Conservation (phyloP, 2,113 vertebrate species). For the Furnarius figulus region DNA sequence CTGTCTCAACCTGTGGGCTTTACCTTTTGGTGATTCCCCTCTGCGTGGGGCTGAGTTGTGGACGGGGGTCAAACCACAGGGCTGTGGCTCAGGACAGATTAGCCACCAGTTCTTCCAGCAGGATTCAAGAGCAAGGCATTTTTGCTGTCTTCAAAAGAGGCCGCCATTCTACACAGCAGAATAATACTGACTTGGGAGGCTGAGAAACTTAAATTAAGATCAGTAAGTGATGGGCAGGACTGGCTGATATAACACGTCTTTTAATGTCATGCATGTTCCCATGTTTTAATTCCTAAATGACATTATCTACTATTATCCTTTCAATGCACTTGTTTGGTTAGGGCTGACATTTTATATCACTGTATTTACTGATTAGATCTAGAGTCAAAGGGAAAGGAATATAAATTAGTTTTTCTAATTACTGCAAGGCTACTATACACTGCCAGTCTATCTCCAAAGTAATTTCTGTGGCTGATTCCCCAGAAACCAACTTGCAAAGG, state of each 20-base stretch:
- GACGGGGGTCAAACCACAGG: not conserved
- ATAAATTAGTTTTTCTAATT: constrained; percentile 27
- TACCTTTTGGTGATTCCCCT: not conserved
- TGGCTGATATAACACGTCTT: not conserved
- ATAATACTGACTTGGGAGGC: not conserved
- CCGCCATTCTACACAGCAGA: not conserved
- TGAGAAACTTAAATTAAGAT: not conserved
- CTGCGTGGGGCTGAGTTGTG: not conserved
- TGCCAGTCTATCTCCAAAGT: not conserved
- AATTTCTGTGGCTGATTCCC: not conserved
- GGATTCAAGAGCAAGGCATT: not conserved
- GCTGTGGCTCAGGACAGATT: not conserved
- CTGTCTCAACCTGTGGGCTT: rapidly evolving
- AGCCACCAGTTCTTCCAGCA: not conserved
- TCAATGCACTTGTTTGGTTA: not conserved
- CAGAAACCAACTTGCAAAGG: not conserved
- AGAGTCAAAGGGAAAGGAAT: constrained; percentile 12
- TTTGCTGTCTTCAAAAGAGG: not conserved
- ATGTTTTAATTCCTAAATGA: not conserved
- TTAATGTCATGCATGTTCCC: not conserved
- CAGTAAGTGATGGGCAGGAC: not conserved
- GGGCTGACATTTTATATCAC: constrained; percentile 17
- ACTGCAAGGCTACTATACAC: not conserved
- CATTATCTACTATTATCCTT: constrained; percentile 7
- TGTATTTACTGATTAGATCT: constrained; percentile 24